Base-by-base conservation (phyloP, 1,140 invertebrate species). In the Reticulitermes speratus region DNA sequence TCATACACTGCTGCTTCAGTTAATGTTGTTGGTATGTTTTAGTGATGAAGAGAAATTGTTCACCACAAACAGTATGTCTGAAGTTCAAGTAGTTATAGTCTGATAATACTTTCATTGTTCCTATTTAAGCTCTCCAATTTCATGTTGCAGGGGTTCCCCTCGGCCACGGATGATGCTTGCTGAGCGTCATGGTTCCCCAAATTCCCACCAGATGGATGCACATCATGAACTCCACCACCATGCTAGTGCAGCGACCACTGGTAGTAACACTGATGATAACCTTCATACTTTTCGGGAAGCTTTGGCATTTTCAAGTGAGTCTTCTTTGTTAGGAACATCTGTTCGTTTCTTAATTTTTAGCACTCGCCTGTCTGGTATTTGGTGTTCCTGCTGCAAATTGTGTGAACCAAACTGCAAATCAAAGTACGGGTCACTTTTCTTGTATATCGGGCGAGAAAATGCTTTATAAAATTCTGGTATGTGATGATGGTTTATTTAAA, bases 201-300 rank as follows among this genome's bases (percentile, higher is more conserved):
- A 85, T 52, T 45, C 45, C 32, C 85, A 55, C 32, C 85, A 85
- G 38, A 85, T 85, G 85, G 85, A 85, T 45, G 59, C 75, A n/a
- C 45, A 85, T 38, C 65, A 44, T 25, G 30, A 65, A 16, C 65
- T 75, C 25, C 65, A 75, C 65, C 65, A 75, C 65, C 84, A 85
- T 59, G 44, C 32, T 14, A 44, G 32, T 82, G 55, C 23, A 11
- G 55, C 59, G n/a, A 44, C 30, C 19, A 65, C 25, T 38, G 32
- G 59, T 69, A 65, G 16, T 25, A 75, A 85, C 75, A 38, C 65
- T 81, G 85, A 85, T 52, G 85, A 85, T 32, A 59, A 82, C 65
- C n/a, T 84, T n/a, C 83, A 85, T 69, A 85, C 85, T 75, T 85
- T 85, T 38, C 45, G 85, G 38, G 85, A 85, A 82, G 85, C 85